Evolutionary conservation across 2,797 vertebrate genomes (phyloP), one percentile per base, ranked within the genome.

Genomic region (Crocidura indochinensis): DNA sequence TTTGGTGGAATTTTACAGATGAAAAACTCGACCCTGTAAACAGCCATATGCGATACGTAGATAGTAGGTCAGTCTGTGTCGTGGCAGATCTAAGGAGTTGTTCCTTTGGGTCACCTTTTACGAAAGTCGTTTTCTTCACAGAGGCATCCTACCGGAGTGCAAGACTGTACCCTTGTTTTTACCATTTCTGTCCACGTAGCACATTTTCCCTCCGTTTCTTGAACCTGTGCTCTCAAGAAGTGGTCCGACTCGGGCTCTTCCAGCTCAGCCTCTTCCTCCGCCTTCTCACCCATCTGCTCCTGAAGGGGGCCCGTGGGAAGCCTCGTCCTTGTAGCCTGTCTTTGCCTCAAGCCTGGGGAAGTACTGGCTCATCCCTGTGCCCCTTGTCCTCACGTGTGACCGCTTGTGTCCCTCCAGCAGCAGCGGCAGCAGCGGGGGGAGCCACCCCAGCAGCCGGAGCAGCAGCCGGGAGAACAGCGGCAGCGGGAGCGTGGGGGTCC

Each of bases 391-490:
- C 84, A 97, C 76, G 17, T 67, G 20, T 29, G 96, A 69, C 93
- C 96, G 26, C 92, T 96, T 77, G 97, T 90, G 0, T 93, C 96
- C 96, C 97, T 97, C 96, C 96, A 99, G 99, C 98, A 99, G 99
- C 97, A 99, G 99, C 87, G 99, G 99, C 97, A 99, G 99, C 20
- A 99, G 99, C 78, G 99, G 99, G 94, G 99, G 99, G 94, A 99
- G 99, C 97, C 99, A 99, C 95, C 99, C 99, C 49, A 99, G 99
- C 93, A 99, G 99, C 96, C 98, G 99, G 96, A 99, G 99, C 98
- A 99, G 99, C 98, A 99, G 99, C 97, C 98, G 99, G 84, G 99
- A 99, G 98, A 99, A 99, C 98, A 99, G 99, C n/a, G 99, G 99
- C 91, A 99, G 99, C 73, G 99, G 99, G 94, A 99, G 99, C 22